phyloP scores from a whole-genome alignment of 1,140 invertebrate species.

The Steinernema feltiae region DNA sequence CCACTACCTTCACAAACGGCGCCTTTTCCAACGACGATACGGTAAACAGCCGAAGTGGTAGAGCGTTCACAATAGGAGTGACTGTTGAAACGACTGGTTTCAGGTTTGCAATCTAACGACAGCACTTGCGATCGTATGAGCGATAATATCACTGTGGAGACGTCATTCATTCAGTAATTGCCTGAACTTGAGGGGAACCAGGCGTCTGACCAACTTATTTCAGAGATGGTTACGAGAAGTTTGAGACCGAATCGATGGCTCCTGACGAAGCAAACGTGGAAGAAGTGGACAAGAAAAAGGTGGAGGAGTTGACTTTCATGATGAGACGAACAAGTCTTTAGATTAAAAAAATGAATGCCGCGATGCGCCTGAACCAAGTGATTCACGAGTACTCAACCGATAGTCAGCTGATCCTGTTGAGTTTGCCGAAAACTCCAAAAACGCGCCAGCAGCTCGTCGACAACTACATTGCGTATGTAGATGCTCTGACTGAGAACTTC shows the following conservation, averaged over 20 bases:
- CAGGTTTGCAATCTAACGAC: slow-evolving; percentile 38
- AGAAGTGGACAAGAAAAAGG: slow-evolving; percentile 44
- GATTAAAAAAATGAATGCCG: slow-evolving; percentile 82
- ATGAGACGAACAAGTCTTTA: slow-evolving; percentile 22
- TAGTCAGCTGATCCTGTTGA: slow-evolving; percentile 92
- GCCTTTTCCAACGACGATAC: slow-evolving; percentile 37
- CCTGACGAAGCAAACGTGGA: slow-evolving; percentile 18
- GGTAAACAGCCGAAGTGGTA: not conserved
- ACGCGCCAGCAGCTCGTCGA: slow-evolving; percentile 43
- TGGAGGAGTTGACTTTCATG: slow-evolving; percentile 26
- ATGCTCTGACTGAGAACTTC: slow-evolving; percentile 92
- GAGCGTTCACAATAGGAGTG: slow-evolving; percentile 30
- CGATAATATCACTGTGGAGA: slow-evolving; percentile 27
- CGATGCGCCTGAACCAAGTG: slow-evolving; percentile 93
- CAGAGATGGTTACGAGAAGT: slow-evolving; percentile 16
- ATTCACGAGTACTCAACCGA: slow-evolving; percentile 93
- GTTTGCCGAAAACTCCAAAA: slow-evolving; percentile 88
- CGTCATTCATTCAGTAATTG: slow-evolving; percentile 32
- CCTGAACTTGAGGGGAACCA: no score
- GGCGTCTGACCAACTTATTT: no score
- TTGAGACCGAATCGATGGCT: slow-evolving; percentile 7
- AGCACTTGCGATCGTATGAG: slow-evolving; percentile 34
- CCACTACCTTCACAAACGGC: slow-evolving; percentile 37
- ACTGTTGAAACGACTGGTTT: slow-evolving; percentile 23
- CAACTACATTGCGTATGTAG: slow-evolving; percentile 95